A percentile compares a stretch with the other conserved stretches of the same genome.
These are phyloP conservation scores for Procavia capensis DNA, from an alignment of 2,113 vertebrate genomes.

Conservation along the genomic window DNA sequence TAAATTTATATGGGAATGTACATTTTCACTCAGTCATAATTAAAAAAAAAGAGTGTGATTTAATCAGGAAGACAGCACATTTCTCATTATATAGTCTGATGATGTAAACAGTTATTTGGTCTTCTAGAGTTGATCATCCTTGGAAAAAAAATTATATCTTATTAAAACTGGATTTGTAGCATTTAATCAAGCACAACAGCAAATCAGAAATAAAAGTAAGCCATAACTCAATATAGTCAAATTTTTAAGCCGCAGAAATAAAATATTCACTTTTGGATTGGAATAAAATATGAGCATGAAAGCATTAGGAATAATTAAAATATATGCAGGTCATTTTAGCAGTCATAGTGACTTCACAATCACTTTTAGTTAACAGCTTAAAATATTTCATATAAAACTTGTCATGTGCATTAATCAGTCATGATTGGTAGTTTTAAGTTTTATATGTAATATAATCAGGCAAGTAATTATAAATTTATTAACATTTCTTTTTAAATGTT, in stretches of 20 bases:
- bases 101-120: neutral
- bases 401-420: neutral
- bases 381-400: neutral
- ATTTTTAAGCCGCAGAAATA: neutral
- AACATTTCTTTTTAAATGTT: slow-evolving; percentile 43
- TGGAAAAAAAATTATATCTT: neutral
- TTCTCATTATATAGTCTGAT: neutral
- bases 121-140: neutral
- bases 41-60: neutral
- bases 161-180: neutral
- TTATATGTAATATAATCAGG: neutral
- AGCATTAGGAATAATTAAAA: slow-evolving; percentile 7
- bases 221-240: slow-evolving; percentile 7
- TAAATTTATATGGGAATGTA: too few relatives aligned
- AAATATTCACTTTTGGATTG: neutral
- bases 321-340: neutral
- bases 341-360: neutral
- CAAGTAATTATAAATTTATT: slow-evolving; percentile 38
- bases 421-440: slow-evolving; percentile 10
- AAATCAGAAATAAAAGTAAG: slow-evolving; percentile 37
- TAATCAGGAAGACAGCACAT: neutral
- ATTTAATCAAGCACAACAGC: neutral
- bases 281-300: slow-evolving; percentile 21
- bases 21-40: too few relatives aligned
- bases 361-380: slow-evolving; percentile 1